phyloP scores from a whole-genome alignment of 2,888 invertebrate genomes.

The Drosophila neutralis region DNA sequence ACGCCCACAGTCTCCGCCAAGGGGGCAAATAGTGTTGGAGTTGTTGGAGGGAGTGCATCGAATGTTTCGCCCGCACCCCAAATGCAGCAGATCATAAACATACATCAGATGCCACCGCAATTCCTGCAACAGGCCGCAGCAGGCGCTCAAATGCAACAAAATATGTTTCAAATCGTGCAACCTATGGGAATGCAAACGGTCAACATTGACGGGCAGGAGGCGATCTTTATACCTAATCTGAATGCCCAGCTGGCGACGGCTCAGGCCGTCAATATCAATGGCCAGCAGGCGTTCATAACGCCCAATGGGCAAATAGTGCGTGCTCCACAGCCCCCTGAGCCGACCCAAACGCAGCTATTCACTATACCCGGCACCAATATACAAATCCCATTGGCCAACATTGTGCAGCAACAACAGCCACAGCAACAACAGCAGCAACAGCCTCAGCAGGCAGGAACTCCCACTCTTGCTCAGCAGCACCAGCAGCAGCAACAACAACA shows the following conservation, averaged over 20 bases:
- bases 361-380: constrained; percentile 87
- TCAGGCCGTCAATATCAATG: constrained; percentile 86
- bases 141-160: constrained; percentile 68
- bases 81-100: constrained; percentile 81
- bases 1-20: constrained; percentile 67
- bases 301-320: constrained; percentile 91
- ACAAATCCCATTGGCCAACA: constrained; percentile 85
- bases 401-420: constrained; percentile 74
- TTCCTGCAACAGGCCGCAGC: constrained; percentile 64
- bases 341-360: constrained; percentile 86
- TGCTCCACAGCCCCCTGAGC: constrained; percentile 89
- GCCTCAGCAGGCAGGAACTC: constrained; percentile 44
- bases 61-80: constrained; percentile 58
- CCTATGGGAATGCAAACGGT: constrained; percentile 92
- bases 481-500: constrained; percentile 49
- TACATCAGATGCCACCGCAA: constrained; percentile 79
- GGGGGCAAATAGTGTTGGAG: constrained; percentile 47
- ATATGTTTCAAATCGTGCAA: constrained; percentile 86
- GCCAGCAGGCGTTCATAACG: constrained; percentile 86
- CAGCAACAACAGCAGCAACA: constrained; percentile 53
- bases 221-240: constrained; percentile 94
- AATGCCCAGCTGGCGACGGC: constrained; percentile 85
- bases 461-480: constrained; percentile 38
- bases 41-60: constrained; percentile 25
- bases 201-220: constrained; percentile 96